A percentile compares a stretch with the other conserved stretches of the same genome.
These are phyloP conservation scores for Parnassius orleans DNA, from an alignment of 2,888 invertebrate species.

Conservation along the genomic window DNA sequence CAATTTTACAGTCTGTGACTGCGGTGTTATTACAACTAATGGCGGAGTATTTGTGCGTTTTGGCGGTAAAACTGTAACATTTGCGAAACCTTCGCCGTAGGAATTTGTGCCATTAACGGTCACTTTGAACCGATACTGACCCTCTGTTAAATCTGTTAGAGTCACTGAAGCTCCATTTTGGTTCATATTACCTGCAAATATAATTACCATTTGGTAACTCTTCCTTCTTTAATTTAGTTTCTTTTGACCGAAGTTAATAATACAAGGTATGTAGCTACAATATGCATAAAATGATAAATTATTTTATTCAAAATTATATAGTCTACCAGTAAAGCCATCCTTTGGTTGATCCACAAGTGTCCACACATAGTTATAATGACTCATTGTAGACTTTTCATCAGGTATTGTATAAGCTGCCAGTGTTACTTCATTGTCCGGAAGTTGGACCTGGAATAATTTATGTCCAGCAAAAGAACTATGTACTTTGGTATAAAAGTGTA, in stretches of 20 bases:
- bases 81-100: slow-evolving; percentile 91
- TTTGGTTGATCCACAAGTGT: slow-evolving; percentile 91
- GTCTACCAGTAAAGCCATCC: slow-evolving; percentile 82
- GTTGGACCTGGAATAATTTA: slow-evolving; percentile 55
- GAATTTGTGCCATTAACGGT: slow-evolving; percentile 89
- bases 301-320: background rate
- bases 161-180: slow-evolving; percentile 92
- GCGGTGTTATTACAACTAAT: slow-evolving; percentile 91
- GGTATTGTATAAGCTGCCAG: slow-evolving; percentile 91
- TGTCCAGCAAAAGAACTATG: background rate
- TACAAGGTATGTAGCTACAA: no score
- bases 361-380: slow-evolving; percentile 94
- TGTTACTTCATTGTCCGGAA: slow-evolving; percentile 92
- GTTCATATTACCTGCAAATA: slow-evolving; percentile 85
- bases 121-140: slow-evolving; percentile 91
- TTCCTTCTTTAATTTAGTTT: no score
- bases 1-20: slow-evolving; percentile 91
- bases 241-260: no score
- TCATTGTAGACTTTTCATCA: slow-evolving; percentile 85
- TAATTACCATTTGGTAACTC: no score
- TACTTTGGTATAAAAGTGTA: no score
- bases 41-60: slow-evolving; percentile 92
- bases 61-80: slow-evolving; percentile 93
- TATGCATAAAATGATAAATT: no score
- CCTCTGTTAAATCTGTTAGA: slow-evolving; percentile 91